Base-by-base conservation (phyloP, 1,140 invertebrate species). In the Achatina immaculata region DNA sequence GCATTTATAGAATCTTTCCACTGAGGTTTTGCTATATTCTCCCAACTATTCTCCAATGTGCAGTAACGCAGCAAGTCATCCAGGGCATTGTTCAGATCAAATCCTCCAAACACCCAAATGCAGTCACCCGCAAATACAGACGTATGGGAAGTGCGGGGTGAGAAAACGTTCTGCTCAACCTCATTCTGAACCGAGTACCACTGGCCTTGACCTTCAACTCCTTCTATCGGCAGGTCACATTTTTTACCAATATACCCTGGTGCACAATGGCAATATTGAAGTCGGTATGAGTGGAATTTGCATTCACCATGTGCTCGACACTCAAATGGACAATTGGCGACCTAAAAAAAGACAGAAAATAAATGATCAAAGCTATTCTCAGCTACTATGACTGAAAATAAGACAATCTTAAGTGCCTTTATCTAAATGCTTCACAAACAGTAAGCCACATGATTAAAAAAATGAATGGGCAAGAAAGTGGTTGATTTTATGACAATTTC, bases 81-180 rank as follows among this genome's bases (percentile, higher is more conserved):
- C 76, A 97, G 92, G 86, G 97, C 94, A 88, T 93, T 93, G 91
- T 97, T 97, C 42, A 98, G 93, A 94, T 97, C 95, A 92, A 96
- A 97, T 68, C 97, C 97, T 86, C 97, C 97, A 92, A 97, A 98
- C 66, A 98, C 94, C 92, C 96, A 98, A 16, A 98, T 92, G 84
- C 95, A 94, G 91, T 98, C 95, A 78, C 94, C 94, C 24, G 97
- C 92, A 91, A 96, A 97, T 48, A 96, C 94, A 45, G 95, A 95
- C 0, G 95, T 94, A 90, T 98, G 97, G 43, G 96, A 96, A 68
- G 96, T 95, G 83, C 96, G 91, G 16, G 95, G 93, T 28, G 93
- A 94, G 91, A 98, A 94, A n/a, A n/a, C n/a, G 16, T 95, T 78
- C 42, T 82, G 85, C 69, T 85, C 93, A 93, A n/a, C n/a, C n/a